These are phyloP conservation scores for Spatulosminthurus flaviceps DNA, from an alignment of 2,888 invertebrate genomes.

Conservation along the genomic window DNA sequence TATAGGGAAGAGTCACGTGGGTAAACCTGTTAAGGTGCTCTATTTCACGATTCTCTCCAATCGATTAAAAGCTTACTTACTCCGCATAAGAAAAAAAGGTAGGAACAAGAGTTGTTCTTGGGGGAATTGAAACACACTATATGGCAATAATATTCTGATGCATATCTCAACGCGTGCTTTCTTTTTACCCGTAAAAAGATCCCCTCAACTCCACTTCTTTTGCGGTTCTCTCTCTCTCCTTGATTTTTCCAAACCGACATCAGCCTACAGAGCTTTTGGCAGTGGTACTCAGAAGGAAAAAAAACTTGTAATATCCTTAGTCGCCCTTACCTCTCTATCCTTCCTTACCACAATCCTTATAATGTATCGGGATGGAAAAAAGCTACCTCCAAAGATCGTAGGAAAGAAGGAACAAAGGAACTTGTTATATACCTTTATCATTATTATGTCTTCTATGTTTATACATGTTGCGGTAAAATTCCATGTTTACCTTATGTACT, in stretches of 20 bases:
- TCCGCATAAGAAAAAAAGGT: slow-evolving; percentile 18
- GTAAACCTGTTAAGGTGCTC: slow-evolving; percentile 23
- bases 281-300: too few species aligned
- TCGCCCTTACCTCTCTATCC: too few species aligned
- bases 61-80: slow-evolving; percentile 54
- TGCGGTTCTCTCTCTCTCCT: slow-evolving; percentile 3
- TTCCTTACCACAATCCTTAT: too few species aligned
- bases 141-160: slow-evolving; percentile 53
- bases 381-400: too few species aligned
- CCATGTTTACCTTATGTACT: too few species aligned
- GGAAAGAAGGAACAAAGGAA: too few species aligned
- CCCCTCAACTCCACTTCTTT: not conserved
- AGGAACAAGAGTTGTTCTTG: slow-evolving; percentile 45
- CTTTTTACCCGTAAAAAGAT: not conserved
- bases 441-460: too few species aligned
- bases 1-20: not conserved
- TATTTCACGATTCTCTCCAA: slow-evolving; percentile 52
- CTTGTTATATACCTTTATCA: too few species aligned
- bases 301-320: too few species aligned
- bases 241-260: not conserved
- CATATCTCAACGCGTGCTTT: slow-evolving; percentile 11
- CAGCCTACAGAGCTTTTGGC: too few species aligned
- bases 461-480: too few species aligned
- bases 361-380: too few species aligned
- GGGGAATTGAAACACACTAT: slow-evolving; percentile 53